phyloP scores from a whole-genome alignment of 2,888 invertebrate genomes.

The Nasonia oneida region DNA sequence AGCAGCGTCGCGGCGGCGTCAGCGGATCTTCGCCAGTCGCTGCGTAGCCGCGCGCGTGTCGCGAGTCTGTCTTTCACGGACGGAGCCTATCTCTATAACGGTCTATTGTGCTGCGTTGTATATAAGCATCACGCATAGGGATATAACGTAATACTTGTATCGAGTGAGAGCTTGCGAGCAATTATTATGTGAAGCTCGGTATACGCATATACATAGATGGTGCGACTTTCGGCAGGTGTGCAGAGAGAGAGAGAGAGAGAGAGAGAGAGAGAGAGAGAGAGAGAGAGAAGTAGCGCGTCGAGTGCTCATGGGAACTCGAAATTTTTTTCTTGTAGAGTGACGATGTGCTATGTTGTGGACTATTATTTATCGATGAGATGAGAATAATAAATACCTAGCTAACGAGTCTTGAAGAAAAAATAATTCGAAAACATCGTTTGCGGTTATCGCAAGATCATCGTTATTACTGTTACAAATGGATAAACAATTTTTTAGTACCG shows the following conservation, averaged over 20 bases:
- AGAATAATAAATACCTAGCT: too few species aligned
- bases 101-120: not conserved
- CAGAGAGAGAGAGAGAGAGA: too few species aligned
- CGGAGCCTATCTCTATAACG: not conserved
- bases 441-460: not conserved
- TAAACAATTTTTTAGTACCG: not conserved
- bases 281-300: too few species aligned
- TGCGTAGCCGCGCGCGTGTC: conserved; percentile 55
- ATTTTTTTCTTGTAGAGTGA: too few species aligned
- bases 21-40: conserved; percentile 47
- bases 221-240: not conserved
- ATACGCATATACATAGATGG: not conserved
- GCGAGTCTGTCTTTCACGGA: not conserved
- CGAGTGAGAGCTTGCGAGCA: not conserved
- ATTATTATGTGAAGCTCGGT: not conserved
- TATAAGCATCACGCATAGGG: not conserved
- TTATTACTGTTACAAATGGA: not conserved
- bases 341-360: not conserved
- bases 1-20: conserved; percentile 19
- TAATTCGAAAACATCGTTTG: not conserved
- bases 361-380: too few species aligned
- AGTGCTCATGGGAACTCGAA: too few species aligned
- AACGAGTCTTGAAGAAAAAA: too few species aligned
- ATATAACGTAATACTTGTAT: not conserved
- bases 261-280: too few species aligned